Evolutionary conservation across 2,797 vertebrate genomes (phyloP).

Genomic region (Cyclura pinguis): DNA sequence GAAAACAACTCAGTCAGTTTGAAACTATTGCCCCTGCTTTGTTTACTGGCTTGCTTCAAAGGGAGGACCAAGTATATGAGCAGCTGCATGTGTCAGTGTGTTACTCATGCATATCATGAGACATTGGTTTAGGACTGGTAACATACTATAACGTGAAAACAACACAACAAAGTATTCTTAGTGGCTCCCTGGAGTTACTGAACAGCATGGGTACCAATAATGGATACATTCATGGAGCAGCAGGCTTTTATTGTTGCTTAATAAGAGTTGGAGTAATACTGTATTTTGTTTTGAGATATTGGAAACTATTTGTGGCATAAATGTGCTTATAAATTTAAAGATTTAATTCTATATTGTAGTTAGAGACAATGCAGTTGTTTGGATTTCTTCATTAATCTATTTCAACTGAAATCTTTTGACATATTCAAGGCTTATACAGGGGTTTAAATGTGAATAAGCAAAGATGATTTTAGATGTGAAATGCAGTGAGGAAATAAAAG

Average conservation of each 20-base stretch:
- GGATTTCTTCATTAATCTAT: background rate
- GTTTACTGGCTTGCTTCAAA: background rate
- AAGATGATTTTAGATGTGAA: slow-evolving; percentile 23
- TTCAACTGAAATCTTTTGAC: slow-evolving; percentile 12
- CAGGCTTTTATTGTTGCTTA: background rate
- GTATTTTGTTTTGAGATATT: background rate
- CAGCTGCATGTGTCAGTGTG: background rate
- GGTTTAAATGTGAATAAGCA: slow-evolving; percentile 54
- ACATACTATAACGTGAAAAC: background rate
- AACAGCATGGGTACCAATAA: background rate
- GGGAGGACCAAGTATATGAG: too few species aligned
- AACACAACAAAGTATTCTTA: background rate
- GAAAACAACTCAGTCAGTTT: too few species aligned
- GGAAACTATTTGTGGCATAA: background rate
- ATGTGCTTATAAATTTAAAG: background rate
- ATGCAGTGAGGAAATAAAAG: slow-evolving; percentile 40
- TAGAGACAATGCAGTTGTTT: background rate
- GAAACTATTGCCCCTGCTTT: background rate
- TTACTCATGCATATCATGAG: background rate
- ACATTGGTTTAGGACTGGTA: background rate
- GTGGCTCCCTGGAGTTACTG: background rate
- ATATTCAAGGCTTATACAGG: background rate
- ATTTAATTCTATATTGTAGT: background rate
- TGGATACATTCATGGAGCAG: background rate
- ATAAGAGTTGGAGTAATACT: background rate